A percentile compares a stretch with the other conserved stretches of the same genome.
Conservation (phyloP, 2,888 invertebrate species). For the Nemotelus nigrinus region DNA sequence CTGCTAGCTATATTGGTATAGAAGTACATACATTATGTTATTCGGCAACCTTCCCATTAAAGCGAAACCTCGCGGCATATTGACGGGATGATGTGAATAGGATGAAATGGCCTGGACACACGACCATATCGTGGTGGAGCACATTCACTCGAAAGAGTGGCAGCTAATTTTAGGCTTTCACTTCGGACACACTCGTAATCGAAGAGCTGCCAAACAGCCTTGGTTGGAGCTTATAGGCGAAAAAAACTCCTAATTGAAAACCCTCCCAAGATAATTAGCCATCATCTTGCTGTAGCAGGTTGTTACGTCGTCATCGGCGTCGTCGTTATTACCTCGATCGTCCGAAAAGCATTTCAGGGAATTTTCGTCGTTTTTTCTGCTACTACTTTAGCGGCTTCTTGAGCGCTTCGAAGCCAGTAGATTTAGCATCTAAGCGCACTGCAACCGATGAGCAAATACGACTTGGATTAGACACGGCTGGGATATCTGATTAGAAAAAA, state of each 20-base stretch:
- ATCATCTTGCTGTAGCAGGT: conserved; percentile 38
- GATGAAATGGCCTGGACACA: conserved; percentile 13
- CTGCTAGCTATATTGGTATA: background rate
- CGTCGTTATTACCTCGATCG: background rate
- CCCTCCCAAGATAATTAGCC: conserved; percentile 41
- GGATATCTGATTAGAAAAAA: conserved; percentile 20
- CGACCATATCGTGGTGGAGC: background rate
- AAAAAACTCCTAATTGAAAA: conserved; percentile 27
- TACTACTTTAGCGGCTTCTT: background rate
- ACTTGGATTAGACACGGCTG: conserved; percentile 23
- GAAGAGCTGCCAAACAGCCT: background rate
- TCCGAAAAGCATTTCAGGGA: background rate
- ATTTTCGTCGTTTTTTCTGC: background rate
- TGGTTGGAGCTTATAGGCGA: background rate
- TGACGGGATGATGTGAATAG: background rate
- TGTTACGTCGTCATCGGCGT: conserved; percentile 13
- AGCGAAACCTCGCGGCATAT: conserved; percentile 18
- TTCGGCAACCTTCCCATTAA: background rate
- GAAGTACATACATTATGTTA: background rate
- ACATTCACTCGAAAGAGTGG: conserved; percentile 32
- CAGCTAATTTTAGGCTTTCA: conserved; percentile 41
- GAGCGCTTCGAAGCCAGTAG: background rate
- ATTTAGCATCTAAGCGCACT: background rate
- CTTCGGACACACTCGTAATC: conserved; percentile 26
- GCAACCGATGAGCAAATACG: conserved; percentile 17